Conservation (phyloP, 2,113 vertebrate genomes). For the Heterotis niloticus region DNA sequence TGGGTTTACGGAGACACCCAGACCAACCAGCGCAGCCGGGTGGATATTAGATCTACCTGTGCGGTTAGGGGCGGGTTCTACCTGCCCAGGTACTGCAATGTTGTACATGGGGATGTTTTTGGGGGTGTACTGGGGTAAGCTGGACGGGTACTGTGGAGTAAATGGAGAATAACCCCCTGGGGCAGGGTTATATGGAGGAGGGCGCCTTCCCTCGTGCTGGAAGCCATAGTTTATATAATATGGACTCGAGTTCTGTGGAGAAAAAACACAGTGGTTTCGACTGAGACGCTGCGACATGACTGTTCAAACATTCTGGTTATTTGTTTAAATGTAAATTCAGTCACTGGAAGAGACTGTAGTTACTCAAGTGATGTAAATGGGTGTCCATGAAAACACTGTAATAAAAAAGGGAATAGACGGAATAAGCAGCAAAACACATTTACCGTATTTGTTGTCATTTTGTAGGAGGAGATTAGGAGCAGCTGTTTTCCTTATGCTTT, state of each 20-base stretch:
- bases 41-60: background rate
- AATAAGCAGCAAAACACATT: too few species aligned
- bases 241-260: background rate
- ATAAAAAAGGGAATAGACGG: too few species aligned
- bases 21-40: too few species aligned
- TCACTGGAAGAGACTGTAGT: too few species aligned
- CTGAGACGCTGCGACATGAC: background rate
- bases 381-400: too few species aligned
- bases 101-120: background rate
- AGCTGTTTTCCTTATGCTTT: too few species aligned
- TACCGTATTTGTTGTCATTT: too few species aligned
- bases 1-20: too few species aligned
- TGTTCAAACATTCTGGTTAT: background rate
- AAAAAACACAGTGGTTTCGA: background rate
- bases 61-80: background rate
- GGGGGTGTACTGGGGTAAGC: background rate
- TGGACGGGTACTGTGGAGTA: background rate
- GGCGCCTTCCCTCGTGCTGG: background rate
- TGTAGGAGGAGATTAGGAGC: too few species aligned
- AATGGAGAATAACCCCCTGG: background rate
- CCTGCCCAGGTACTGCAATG: background rate
- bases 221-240: constrained; percentile 14
- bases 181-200: background rate
- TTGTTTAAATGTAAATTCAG: background rate
- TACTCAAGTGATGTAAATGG: background rate